Evolutionary conservation across 2,113 vertebrate genomes (phyloP).

Genomic region (Acrocephalus arundinaceus): DNA sequence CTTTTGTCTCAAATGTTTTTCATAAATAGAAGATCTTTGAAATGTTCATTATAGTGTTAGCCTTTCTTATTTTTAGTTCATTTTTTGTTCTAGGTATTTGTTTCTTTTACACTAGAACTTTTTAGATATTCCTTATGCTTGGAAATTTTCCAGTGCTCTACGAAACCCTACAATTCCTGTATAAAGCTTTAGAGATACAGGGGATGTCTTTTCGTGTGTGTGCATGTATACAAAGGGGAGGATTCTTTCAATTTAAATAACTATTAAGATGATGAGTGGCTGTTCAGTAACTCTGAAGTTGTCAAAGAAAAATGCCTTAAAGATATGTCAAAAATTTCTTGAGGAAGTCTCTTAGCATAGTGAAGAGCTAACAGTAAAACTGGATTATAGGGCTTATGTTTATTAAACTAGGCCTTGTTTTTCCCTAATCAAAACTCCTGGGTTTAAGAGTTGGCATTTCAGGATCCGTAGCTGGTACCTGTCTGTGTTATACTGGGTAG

Average conservation of each 20-base stretch:
- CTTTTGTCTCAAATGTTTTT: background rate
- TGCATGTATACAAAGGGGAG: background rate
- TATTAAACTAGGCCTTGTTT: background rate
- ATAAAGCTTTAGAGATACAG: background rate
- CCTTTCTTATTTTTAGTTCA: background rate
- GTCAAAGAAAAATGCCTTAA: background rate
- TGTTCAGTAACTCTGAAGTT: background rate
- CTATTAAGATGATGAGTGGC: background rate
- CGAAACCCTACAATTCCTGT: background rate
- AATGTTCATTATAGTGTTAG: background rate
- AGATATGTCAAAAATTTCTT: background rate
- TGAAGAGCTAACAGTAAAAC: background rate
- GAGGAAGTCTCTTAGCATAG: background rate
- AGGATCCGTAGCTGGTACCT: background rate
- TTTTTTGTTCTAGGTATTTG: background rate
- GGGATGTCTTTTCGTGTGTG: background rate
- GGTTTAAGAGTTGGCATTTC: background rate
- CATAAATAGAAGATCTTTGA: background rate
- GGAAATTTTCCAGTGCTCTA: background rate
- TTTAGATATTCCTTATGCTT: background rate
- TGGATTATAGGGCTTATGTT: background rate
- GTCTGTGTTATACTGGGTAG: background rate
- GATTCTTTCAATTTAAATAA: background rate
- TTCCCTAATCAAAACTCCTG: background rate
- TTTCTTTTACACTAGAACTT: background rate